phyloP scores from a whole-genome alignment of 1,140 invertebrate species.

The Radopholus similis region DNA sequence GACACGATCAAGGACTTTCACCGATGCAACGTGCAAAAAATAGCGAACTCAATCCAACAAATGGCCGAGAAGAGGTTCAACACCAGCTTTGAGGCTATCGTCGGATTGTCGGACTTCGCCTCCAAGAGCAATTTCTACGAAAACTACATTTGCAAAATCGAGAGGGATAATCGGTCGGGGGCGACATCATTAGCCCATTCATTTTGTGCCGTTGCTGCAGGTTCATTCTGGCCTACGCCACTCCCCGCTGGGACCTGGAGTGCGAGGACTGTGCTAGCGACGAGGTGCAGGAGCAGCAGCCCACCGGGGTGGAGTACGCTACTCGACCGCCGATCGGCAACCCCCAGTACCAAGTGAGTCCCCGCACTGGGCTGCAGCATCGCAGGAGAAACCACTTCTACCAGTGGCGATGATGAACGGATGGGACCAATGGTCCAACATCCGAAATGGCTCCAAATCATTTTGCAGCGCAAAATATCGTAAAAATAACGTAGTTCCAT shows the following conservation, averaged over 20 bases:
- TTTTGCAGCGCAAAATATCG: no score
- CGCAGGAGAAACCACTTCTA: no score
- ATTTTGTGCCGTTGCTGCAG: background rate
- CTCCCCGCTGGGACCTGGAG: conserved; percentile 11
- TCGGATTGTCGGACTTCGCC: conserved; percentile 31
- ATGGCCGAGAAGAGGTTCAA: conserved; percentile 32
- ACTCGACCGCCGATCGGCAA: no score
- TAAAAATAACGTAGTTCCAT: no score
- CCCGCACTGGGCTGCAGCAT: no score
- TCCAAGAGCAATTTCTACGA: conserved; percentile 35
- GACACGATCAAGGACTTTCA: conserved; percentile 1
- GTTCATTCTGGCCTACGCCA: conserved; percentile 31
- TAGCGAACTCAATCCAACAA: conserved; percentile 21
- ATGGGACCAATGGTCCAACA: no score
- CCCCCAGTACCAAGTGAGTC: no score
- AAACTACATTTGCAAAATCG: conserved; percentile 36
- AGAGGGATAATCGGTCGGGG: conserved; percentile 17
- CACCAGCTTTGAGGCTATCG: conserved; percentile 29
- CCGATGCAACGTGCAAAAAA: conserved; percentile 35
- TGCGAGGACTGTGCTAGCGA: no score
- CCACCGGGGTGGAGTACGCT: no score
- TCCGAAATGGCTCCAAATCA: no score
- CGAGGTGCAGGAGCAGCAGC: no score
- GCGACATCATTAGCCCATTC: background rate
- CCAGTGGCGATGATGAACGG: no score